A percentile compares a stretch with the other conserved stretches of the same genome.
Conservation (phyloP, 64 coral and sea anemone species). For the Montipora foliosa region DNA sequence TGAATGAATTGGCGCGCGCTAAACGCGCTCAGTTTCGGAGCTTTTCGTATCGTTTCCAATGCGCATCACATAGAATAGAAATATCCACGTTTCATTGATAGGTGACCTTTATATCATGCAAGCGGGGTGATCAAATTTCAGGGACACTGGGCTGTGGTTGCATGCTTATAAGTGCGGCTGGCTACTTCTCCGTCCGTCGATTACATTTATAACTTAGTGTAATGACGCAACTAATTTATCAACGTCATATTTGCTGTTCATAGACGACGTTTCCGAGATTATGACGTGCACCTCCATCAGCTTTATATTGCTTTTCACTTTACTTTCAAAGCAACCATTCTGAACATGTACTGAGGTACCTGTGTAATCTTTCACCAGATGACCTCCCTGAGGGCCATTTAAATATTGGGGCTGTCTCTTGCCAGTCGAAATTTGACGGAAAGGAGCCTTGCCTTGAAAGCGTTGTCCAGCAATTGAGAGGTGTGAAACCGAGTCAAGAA, state of each 20-base stretch:
- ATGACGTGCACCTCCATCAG: not conserved
- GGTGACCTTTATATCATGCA: too few species aligned
- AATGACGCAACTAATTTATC: not conserved
- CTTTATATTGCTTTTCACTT: not conserved
- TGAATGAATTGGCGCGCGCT: too few species aligned
- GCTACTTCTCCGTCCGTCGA: too few species aligned
- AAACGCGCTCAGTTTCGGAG: too few species aligned
- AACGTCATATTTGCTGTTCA: not conserved
- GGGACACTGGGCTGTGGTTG: too few species aligned
- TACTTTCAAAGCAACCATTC: not conserved
- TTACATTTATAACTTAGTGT: not conserved
- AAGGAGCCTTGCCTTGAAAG: not conserved
- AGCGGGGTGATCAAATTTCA: too few species aligned
- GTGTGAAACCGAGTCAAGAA: not conserved
- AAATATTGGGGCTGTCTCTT: not conserved
- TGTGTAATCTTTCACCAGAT: not conserved
- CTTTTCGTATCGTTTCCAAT: too few species aligned
- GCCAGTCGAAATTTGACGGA: not conserved
- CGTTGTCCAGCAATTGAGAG: not conserved
- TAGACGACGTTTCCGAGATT: not conserved
- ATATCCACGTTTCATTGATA: too few species aligned
- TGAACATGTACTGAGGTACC: not conserved
- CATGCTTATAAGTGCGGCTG: too few species aligned
- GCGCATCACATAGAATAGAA: too few species aligned
- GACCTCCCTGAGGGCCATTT: not conserved